Percentiles rank a stretch among this genome's conserved stretches.
Evolutionary conservation across 2,888 invertebrate species (phyloP).

Genomic region (Eupithecia centaureata): DNA sequence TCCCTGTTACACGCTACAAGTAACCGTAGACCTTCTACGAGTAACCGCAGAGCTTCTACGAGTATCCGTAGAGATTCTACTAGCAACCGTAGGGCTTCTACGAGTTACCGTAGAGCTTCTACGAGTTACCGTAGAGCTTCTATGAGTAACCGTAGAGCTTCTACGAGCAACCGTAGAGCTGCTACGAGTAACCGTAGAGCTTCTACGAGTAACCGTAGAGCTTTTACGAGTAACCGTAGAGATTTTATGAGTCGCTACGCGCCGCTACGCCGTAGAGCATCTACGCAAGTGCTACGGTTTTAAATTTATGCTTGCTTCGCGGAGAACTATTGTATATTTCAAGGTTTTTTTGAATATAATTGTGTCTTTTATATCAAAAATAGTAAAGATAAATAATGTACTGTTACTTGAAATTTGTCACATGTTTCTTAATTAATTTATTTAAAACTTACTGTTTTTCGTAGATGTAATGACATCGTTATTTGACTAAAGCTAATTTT

Average conservation of each 20-base stretch:
- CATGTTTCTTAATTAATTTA: neutral
- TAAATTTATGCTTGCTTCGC: neutral
- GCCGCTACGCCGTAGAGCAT: constrained; percentile 18
- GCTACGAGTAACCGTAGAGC: constrained; percentile 34
- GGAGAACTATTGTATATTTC: neutral
- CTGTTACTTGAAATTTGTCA: neutral
- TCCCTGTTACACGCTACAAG: neutral
- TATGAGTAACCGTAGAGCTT: constrained; percentile 15
- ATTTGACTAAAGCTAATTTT: neutral
- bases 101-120: constrained; percentile 10
- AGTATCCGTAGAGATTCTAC: no score
- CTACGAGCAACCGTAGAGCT: constrained; percentile 11
- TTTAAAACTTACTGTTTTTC: neutral
- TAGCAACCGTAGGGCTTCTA: constrained; percentile 34
- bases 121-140: no score
- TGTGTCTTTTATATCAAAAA: neutral
- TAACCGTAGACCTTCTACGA: constrained; percentile 31
- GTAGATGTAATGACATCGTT: neutral
- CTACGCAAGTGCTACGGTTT: constrained; percentile 18
- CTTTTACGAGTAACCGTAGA: neutral
- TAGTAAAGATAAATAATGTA: neutral
- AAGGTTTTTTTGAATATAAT: neutral
- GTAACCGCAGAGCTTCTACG: neutral
- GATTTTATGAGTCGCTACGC: neutral
- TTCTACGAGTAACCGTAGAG: constrained; percentile 18